Evolutionary conservation across 2,797 vertebrate genomes (phyloP).

Genomic region (Poeciliopsis paucimaculata): DNA sequence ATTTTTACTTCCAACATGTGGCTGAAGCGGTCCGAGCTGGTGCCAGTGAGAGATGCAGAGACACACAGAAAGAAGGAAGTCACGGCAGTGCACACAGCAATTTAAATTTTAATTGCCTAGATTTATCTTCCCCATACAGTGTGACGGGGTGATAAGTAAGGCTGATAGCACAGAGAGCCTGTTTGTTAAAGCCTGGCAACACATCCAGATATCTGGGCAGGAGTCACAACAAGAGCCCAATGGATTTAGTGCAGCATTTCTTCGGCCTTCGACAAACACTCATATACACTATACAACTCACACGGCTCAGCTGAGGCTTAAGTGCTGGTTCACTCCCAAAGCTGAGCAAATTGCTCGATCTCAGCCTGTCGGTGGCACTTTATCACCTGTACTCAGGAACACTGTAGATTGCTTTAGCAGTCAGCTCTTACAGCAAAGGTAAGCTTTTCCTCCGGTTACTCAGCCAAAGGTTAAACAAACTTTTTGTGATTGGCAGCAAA

Average conservation of each 20-base stretch:
- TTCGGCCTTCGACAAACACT: slow-evolving; percentile 56
- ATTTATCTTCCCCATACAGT: slow-evolving; percentile 82
- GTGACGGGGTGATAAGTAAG: slow-evolving; percentile 81
- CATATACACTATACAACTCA: slow-evolving; percentile 46
- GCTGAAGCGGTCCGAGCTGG: slow-evolving; percentile 30
- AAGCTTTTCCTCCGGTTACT: slow-evolving; percentile 22
- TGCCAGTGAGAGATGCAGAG: slow-evolving; percentile 44
- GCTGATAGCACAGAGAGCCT: slow-evolving; percentile 75
- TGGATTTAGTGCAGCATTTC: slow-evolving; percentile 66
- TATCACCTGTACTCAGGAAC: slow-evolving; percentile 36
- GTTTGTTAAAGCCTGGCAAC: slow-evolving; percentile 74
- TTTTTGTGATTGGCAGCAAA: slow-evolving; percentile 15
- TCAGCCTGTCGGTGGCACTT: slow-evolving; percentile 31
- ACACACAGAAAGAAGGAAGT: slow-evolving; percentile 64
- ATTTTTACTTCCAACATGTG: slow-evolving; percentile 10
- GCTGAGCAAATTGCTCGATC: slow-evolving; percentile 58
- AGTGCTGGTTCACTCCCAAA: slow-evolving; percentile 46
- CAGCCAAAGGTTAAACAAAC: slow-evolving; percentile 2
- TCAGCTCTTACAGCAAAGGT: slow-evolving; percentile 20
- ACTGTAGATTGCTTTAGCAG: slow-evolving; percentile 19
- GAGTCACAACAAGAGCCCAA: slow-evolving; percentile 57
- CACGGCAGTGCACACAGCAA: slow-evolving; percentile 78
- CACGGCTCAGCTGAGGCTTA: slow-evolving; percentile 45
- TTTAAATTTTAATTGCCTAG: slow-evolving; percentile 86
- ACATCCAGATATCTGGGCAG: slow-evolving; percentile 58